Evolutionary conservation across 2,888 invertebrate species (phyloP).

Genomic region (Tetrapedia diversipes): DNA sequence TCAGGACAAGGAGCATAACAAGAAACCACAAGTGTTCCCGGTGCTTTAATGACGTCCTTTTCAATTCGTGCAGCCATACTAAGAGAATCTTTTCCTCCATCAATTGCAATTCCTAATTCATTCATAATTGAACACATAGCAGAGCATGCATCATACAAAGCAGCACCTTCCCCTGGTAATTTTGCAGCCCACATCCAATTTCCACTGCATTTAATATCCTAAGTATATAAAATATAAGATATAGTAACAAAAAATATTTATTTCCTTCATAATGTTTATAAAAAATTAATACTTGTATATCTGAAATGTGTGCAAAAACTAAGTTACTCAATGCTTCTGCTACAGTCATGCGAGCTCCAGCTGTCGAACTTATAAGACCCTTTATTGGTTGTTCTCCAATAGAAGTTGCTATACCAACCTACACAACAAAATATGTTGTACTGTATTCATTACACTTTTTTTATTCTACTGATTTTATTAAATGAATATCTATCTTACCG

Average conservation of each 20-base stretch:
- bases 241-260: neutral
- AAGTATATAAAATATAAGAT: slow-evolving; percentile 1
- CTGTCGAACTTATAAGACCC: slow-evolving; percentile 91
- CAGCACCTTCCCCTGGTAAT: slow-evolving; percentile 95
- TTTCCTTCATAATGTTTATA: neutral
- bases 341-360: slow-evolving; percentile 97
- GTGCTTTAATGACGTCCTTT: slow-evolving; percentile 88
- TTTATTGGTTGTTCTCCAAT: slow-evolving; percentile 99
- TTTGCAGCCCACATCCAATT: slow-evolving; percentile 99
- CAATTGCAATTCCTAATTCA: slow-evolving; percentile 93
- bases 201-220: slow-evolving; percentile 99
- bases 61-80: slow-evolving; percentile 97
- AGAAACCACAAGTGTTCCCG: slow-evolving; percentile 97
- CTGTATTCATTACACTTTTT: neutral
- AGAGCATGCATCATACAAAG: slow-evolving; percentile 92
- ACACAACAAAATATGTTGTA: neutral
- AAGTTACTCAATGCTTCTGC: slow-evolving; percentile 97
- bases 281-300: slow-evolving; percentile 82
- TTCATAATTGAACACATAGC: slow-evolving; percentile 95
- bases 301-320: slow-evolving; percentile 87
- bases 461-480: neutral
- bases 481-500: slow-evolving; percentile 80
- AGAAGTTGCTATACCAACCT: slow-evolving; percentile 93
- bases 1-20: slow-evolving; percentile 98
- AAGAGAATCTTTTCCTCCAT: slow-evolving; percentile 98